Conservation (phyloP, 1,140 invertebrate genomes). For the Panagrolaimus sp. region DNA sequence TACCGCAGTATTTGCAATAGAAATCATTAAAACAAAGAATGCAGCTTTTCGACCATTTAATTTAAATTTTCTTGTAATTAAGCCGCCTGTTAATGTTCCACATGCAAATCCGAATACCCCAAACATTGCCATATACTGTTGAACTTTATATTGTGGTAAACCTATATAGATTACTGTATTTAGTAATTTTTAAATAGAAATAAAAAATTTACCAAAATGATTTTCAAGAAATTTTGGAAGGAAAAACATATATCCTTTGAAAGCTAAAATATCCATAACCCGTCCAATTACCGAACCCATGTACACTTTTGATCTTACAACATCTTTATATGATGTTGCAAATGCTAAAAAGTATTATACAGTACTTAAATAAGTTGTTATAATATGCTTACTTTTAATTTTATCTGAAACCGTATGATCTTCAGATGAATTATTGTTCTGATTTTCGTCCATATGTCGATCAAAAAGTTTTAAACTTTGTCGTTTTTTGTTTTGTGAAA, state of each 20-base stretch:
- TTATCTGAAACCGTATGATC: not conserved
- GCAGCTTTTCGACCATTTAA: conserved; percentile 50
- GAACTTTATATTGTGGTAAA: conserved; percentile 56
- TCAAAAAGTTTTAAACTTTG: conserved; percentile 44
- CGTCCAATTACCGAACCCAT: conserved; percentile 43
- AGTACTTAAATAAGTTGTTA: not conserved
- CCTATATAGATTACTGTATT: conserved; percentile 58
- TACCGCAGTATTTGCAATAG: conserved; percentile 39
- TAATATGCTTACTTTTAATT: not conserved
- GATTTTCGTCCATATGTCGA: conserved; percentile 37
- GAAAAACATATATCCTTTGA: conserved; percentile 57
- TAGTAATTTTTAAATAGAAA: conserved; percentile 57
- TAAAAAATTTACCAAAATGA: conserved; percentile 56
- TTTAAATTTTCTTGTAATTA: conserved; percentile 40
- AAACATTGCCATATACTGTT: conserved; percentile 54
- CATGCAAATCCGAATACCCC: conserved; percentile 55
- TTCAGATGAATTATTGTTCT: conserved; percentile 17
- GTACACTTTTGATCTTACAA: conserved; percentile 49
- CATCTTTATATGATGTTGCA: conserved; percentile 26
- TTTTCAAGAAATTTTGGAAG: conserved; percentile 57
- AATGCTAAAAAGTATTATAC: conserved; percentile 34
- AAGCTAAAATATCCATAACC: conserved; percentile 52
- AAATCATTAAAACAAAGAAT: conserved; percentile 46
- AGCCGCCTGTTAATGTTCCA: conserved; percentile 39
- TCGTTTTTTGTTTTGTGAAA: conserved; percentile 7